phyloP scores from a whole-genome alignment of 2,797 vertebrate genomes.

The Sebastes wilsoni region DNA sequence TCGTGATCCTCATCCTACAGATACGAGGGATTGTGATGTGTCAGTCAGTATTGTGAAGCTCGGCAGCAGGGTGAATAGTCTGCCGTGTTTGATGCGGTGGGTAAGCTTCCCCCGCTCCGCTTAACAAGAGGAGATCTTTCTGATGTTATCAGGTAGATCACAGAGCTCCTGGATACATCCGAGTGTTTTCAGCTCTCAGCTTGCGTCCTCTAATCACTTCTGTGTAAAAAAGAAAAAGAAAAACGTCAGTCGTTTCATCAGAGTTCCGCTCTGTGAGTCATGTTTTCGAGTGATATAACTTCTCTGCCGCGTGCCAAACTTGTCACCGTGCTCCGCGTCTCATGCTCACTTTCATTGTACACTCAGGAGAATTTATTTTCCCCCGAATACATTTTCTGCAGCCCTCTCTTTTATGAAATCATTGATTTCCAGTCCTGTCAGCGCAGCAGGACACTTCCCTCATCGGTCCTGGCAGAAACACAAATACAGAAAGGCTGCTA shows the following conservation, averaged over 20 bases:
- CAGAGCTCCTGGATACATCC: conserved; percentile 42
- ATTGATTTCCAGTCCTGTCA: conserved; percentile 75
- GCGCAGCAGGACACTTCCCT: conserved; percentile 58
- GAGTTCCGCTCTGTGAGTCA: conserved; percentile 32
- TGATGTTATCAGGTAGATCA: conserved; percentile 68
- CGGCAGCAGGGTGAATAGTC: conserved; percentile 25
- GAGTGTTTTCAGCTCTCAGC: conserved; percentile 35
- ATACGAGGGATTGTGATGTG: conserved; percentile 45
- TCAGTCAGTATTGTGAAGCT: conserved; percentile 49
- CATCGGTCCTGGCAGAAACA: conserved; percentile 67
- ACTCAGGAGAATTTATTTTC: conserved; percentile 60
- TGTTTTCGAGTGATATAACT: conserved; percentile 39
- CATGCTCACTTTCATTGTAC: conserved; percentile 43
- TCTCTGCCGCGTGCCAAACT: conserved; percentile 28
- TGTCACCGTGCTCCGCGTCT: conserved; percentile 37
- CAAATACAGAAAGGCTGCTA: conserved; percentile 68
- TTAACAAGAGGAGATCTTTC: conserved; percentile 51
- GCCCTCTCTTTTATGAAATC: conserved; percentile 60
- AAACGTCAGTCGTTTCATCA: conserved; percentile 7
- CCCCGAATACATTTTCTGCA: conserved; percentile 59
- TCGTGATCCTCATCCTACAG: conserved; percentile 18
- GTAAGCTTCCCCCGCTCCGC: conserved; percentile 40
- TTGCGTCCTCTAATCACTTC: conserved; percentile 59
- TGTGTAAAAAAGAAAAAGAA: conserved; percentile 8
- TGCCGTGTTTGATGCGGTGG: conserved; percentile 31